These are phyloP conservation scores for Seriola dumerili DNA, from an alignment of 2,113 vertebrate species.

Conservation along the genomic window DNA sequence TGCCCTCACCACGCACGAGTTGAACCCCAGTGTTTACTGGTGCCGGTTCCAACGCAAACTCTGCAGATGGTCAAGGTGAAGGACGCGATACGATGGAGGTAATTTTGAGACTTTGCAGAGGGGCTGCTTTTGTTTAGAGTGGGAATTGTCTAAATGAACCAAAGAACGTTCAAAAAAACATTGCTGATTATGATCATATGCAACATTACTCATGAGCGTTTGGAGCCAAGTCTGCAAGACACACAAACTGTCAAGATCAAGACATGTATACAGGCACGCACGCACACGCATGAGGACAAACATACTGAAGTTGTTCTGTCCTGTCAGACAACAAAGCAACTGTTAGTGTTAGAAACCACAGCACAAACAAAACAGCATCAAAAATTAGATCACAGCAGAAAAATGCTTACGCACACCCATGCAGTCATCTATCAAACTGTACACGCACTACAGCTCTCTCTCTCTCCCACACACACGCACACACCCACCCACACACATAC, in stretches of 20 bases:
- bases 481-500: slow-evolving; percentile 37
- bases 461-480: slow-evolving; percentile 25
- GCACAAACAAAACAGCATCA: slow-evolving; percentile 41
- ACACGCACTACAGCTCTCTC: slow-evolving; percentile 17
- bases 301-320: slow-evolving; percentile 37
- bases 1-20: not conserved
- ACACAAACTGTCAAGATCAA: slow-evolving; percentile 23
- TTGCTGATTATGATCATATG: slow-evolving; percentile 20
- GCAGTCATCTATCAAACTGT: slow-evolving; percentile 38
- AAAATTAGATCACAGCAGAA: slow-evolving; percentile 40
- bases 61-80: not conserved
- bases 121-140: slow-evolving; percentile 14
- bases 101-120: slow-evolving; percentile 33
- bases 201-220: slow-evolving; percentile 26
- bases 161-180: slow-evolving; percentile 36
- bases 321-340: slow-evolving; percentile 56
- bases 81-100: slow-evolving; percentile 16
- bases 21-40: slow-evolving; percentile 43
- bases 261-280: slow-evolving; percentile 18
- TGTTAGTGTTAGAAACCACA: slow-evolving; percentile 57
- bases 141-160: not conserved
- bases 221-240: slow-evolving; percentile 22
- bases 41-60: slow-evolving; percentile 1
- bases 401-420: slow-evolving; percentile 40
- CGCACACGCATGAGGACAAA: slow-evolving; percentile 41